Base-by-base conservation (phyloP, 2,888 invertebrate genomes). In the Xestia xanthographa region DNA sequence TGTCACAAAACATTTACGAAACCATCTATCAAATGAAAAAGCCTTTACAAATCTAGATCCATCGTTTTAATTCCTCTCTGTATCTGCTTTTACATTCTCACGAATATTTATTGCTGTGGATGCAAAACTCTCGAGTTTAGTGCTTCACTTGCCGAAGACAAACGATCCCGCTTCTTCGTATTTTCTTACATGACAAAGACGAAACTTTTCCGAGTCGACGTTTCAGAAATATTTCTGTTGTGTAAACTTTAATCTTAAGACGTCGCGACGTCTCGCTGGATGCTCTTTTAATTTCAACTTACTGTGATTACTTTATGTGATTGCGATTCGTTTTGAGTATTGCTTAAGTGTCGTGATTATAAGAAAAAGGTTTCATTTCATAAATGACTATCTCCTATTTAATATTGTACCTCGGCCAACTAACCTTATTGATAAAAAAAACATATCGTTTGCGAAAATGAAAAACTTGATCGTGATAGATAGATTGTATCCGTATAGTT, bases 131-230 rank as follows among this genome's bases (percentile, higher is more conserved):
- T 90, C 82, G 86, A 90, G 92, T 92, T 93, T 92, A 90, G 89
- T 91, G 89, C 89, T 86, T 86, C 84, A 80, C 78, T 86, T 80
- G 77, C 75, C 69, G 88, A 94, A 95, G 94, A 95, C 94, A 95
- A 95, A 95, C 93, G 95, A 91, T 92, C 91, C 91, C 90, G 91
- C 92, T 91, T 87, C 86, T 87, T 82, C 91, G 89, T 92, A 92
- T 92, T 95, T 94, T 94, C 94, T 93, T 94, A 94, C 92, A 93
- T 92, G 95, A 94, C 95, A 95, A 95, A 95, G 95, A 94, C 92
- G 90, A 93, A 95, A 95, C 91, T 95, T 95, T 92, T 86, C 87
- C 87, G 90, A 92, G 92, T 89, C 92, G 90, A 90, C 91, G 92
- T 91, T 91, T 91, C 90, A 91, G 93, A 93, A 94, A 95, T 94